phyloP scores from a whole-genome alignment of 2,797 vertebrate genomes.

The Sebastes trivittatus region DNA sequence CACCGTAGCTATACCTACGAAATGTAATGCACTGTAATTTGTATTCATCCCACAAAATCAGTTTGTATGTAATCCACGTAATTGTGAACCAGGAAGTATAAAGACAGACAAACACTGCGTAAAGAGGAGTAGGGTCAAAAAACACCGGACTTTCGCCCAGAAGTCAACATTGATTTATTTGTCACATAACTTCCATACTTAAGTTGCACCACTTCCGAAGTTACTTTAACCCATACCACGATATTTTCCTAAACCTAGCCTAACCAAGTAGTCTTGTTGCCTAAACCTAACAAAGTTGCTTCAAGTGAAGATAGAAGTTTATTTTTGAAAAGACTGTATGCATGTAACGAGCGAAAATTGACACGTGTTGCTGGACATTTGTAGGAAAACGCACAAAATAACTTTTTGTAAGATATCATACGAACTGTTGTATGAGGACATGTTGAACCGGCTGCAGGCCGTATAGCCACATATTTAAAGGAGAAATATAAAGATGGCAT shows the following conservation, averaged over 20 bases:
- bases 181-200: too few species aligned
- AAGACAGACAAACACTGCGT: too few species aligned
- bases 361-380: neutral
- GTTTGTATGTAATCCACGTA: too few species aligned
- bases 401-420: neutral
- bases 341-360: neutral
- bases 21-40: too few species aligned
- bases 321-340: neutral
- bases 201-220: too few species aligned
- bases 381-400: neutral
- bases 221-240: too few species aligned
- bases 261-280: too few species aligned
- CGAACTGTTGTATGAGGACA: neutral
- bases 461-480: neutral
- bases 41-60: too few species aligned
- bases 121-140: rapidly evolving
- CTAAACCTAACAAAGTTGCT: neutral
- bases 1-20: too few species aligned
- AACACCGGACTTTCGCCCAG: rapidly evolving
- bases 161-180: too few species aligned
- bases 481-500: neutral
- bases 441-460: neutral
- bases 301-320: neutral
- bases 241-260: too few species aligned
- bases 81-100: too few species aligned